These are phyloP conservation scores for Campoplex nolae DNA, from an alignment of 2,888 invertebrate genomes.

Conservation along the genomic window DNA sequence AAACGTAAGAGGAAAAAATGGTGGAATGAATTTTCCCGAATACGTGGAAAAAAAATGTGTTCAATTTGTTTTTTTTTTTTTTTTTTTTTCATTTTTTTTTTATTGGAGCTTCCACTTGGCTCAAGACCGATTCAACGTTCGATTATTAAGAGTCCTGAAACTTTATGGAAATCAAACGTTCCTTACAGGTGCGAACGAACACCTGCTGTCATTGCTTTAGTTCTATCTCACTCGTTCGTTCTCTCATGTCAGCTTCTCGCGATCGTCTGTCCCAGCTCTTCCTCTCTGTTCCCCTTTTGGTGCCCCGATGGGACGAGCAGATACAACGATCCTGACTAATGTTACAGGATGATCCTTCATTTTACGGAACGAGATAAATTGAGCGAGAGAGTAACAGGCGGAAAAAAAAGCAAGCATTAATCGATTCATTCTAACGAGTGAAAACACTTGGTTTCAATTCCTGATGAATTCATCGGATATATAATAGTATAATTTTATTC, in stretches of 20 bases:
- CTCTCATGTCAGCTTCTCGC: not conserved
- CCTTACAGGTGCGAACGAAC: conserved; percentile 52
- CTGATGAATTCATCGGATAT: not conserved
- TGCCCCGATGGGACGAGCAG: conserved; percentile 42
- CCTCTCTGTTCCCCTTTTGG: conserved; percentile 9
- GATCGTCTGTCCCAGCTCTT: conserved; percentile 8
- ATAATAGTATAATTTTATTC: not conserved
- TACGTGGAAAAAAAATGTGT: not conserved
- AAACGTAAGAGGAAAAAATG: not conserved
- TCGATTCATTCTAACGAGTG: not conserved
- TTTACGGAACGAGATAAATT: conserved; percentile 11
- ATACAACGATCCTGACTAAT: conserved; percentile 46
- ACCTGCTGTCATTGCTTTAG: conserved; percentile 57
- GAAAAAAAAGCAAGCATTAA: conserved; percentile 2
- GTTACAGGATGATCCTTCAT: conserved; percentile 37
- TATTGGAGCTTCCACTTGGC: not conserved
- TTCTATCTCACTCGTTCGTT: conserved; percentile 7
- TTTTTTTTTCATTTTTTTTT: not conserved
- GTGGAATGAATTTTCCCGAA: not conserved
- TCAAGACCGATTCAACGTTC: not conserved
- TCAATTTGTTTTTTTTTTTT: not conserved
- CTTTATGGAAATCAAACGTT: conserved; percentile 27
- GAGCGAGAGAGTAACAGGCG: not conserved
- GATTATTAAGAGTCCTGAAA: conserved; percentile 2
- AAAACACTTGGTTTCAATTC: not conserved